Evolutionary conservation across 2,113 vertebrate genomes (phyloP), one percentile per base, ranked within the genome.

Genomic region (Urocolius indicus): DNA sequence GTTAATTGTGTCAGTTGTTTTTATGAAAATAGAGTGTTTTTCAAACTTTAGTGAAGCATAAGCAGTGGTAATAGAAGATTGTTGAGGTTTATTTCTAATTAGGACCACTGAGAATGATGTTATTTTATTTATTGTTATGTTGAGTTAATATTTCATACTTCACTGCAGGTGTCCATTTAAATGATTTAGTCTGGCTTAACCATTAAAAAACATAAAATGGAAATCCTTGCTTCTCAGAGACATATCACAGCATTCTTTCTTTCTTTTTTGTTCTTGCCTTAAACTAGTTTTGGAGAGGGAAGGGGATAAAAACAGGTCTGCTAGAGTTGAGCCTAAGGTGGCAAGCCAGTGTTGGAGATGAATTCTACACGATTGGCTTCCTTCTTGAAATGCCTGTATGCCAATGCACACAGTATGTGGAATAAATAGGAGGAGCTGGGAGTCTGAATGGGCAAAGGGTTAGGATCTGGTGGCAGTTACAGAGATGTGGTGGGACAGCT

Each of bases 1-100:
- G 90, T 88, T 97, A 97, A 95, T 94, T 97, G 58, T 72, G 96
- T 93, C 58, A 38, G 41, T 66, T 95, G 29, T 67, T 96, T 87
- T 76, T 57, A 79, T 75, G 36, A 94, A 97, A 96, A 91, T 15
- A 83, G 51, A 66, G n/a, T 45, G 30, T 6, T 96, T 77, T 91
- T 81, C 58, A 87, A 86, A 90, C n/a, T 87, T 73, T 9, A 38
- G n/a, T 57, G 30, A 80, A 89, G 15, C 45, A 69, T 76, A 82
- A 88, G 61, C 94, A 87, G 80, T 48, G 30, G 13, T 83, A 49
- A 51, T 79, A 68, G 55, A 75, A 75, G 49, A 86, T 77, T 83
- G 58, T 54, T 68, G 58, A 81, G 80, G 30, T 85, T 93, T 96
- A 82, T 73, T 96, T 85, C 23, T 84, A 97, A 95, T 91, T 91